Conservation (phyloP, 1,140 invertebrate genomes). For the Trinorchestia longiramus region DNA sequence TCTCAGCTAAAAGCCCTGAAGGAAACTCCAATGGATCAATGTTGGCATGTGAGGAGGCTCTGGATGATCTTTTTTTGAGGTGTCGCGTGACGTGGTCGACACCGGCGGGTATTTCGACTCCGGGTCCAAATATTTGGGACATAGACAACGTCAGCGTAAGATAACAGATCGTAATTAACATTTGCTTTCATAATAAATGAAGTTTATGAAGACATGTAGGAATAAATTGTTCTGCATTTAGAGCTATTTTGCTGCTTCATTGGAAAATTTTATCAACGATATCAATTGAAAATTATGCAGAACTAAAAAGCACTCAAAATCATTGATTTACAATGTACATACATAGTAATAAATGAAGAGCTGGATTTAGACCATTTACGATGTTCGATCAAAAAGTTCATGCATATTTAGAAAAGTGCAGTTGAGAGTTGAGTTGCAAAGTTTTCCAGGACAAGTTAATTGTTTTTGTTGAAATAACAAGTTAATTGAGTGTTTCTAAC, state of each 20-base stretch:
- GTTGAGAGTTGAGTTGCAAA: too few relatives aligned
- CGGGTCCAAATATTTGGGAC: not conserved
- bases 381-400: too few relatives aligned
- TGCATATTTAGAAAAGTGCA: too few relatives aligned
- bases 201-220: not conserved
- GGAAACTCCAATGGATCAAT: conserved; percentile 25
- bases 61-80: not conserved
- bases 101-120: not conserved
- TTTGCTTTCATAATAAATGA: not conserved
- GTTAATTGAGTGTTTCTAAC: too few relatives aligned
- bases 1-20: conserved; percentile 15
- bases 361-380: too few relatives aligned
- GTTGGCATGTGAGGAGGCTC: not conserved
- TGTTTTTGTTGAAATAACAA: too few relatives aligned
- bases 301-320: too few relatives aligned
- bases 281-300: too few relatives aligned
- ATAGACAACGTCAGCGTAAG: not conserved
- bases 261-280: too few relatives aligned
- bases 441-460: too few relatives aligned
- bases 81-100: not conserved
- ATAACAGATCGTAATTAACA: not conserved
- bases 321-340: too few relatives aligned
- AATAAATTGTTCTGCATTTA: not conserved
- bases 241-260: not conserved
- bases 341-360: too few relatives aligned